Conservation (phyloP, 1,140 invertebrate species). For the Microplitis mediator region DNA sequence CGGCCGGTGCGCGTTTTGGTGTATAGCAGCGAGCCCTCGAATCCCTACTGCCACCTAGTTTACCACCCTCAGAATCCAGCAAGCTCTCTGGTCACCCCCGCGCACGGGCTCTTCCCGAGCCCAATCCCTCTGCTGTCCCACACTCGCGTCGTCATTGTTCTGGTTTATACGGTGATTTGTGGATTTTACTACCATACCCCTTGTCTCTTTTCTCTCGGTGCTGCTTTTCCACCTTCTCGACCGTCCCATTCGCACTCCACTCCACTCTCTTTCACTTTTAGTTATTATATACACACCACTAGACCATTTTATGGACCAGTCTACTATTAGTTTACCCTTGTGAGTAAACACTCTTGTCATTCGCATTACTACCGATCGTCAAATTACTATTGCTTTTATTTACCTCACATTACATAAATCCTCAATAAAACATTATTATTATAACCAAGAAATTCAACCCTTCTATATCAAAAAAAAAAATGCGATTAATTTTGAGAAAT, state of each 20-base stretch:
- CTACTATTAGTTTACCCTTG: neutral
- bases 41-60: slow-evolving; percentile 19
- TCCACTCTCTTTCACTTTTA: neutral
- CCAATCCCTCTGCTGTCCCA: slow-evolving; percentile 29
- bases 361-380: slow-evolving; percentile 22
- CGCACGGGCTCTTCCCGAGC: slow-evolving; percentile 38
- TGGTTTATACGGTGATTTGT: slow-evolving; percentile 63
- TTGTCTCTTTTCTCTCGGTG: slow-evolving; percentile 21
- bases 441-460: neutral
- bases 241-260: slow-evolving; percentile 28
- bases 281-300: neutral
- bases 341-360: slow-evolving; percentile 24
- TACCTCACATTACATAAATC: neutral
- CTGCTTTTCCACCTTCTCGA: slow-evolving; percentile 9
- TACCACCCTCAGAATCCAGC: neutral
- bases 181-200: slow-evolving; percentile 52
- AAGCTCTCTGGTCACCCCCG: neutral
- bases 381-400: neutral
- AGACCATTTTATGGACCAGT: slow-evolving; percentile 13
- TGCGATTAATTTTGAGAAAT: no score
- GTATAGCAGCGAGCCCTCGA: slow-evolving; percentile 34
- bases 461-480: no score
- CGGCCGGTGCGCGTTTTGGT: slow-evolving; percentile 51
- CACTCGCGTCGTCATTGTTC: slow-evolving; percentile 57
- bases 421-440: neutral